A percentile compares a stretch with the other conserved stretches of the same genome.
These are phyloP conservation scores for Columba livia DNA, from an alignment of 2,113 vertebrate genomes.

Conservation along the genomic window DNA sequence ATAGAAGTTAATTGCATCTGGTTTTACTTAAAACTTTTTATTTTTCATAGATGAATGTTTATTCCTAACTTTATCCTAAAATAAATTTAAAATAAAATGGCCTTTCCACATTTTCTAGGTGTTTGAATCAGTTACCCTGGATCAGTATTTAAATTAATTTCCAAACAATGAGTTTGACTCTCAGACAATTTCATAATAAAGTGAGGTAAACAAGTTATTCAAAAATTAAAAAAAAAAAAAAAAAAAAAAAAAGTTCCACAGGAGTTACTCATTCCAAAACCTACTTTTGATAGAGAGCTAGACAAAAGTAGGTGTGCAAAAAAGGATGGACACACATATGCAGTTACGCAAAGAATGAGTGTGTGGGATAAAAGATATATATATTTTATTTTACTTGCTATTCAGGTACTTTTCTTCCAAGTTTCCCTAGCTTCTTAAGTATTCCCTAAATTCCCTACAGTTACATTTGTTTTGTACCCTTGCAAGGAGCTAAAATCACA, in stretches of 20 bases:
- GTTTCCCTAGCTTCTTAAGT: not conserved
- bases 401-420: not conserved
- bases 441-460: not conserved
- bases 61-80: not conserved
- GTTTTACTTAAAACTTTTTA: not conserved
- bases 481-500: not conserved
- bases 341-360: not conserved
- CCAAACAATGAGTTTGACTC: not conserved
- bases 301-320: not conserved
- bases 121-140: not conserved
- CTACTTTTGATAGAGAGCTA: not conserved
- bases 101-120: not conserved
- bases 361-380: not conserved
- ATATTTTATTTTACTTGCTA: not conserved
- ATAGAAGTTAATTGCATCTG: slow-evolving; percentile 1
- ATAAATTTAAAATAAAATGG: not conserved
- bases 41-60: not conserved
- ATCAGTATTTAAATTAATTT: not conserved
- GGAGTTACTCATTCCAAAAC: not conserved
- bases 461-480: not conserved
- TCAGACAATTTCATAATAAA: not conserved
- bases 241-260: not conserved
- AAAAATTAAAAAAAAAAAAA: not conserved
- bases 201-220: not conserved
- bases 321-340: not conserved